These are phyloP conservation scores for Neomonachus schauinslandi DNA, from an alignment of 2,113 vertebrate genomes.

Conservation along the genomic window DNA sequence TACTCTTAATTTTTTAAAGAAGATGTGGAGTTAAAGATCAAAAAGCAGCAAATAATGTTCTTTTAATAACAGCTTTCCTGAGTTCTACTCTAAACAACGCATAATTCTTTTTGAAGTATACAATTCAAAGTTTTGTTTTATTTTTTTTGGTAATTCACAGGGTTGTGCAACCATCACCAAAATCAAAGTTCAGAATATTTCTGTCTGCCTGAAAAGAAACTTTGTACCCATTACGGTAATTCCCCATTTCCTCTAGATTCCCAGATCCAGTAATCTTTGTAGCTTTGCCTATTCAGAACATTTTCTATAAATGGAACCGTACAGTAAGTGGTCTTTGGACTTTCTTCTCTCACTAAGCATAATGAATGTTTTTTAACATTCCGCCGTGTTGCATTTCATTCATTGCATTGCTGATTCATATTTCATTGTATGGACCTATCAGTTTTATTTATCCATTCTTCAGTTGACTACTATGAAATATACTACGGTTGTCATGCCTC, in stretches of 20 bases:
- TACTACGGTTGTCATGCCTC: not conserved
- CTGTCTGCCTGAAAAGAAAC: not conserved
- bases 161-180: not conserved
- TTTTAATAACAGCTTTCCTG: not conserved
- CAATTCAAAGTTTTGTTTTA: not conserved
- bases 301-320: not conserved
- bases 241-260: not conserved
- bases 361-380: not conserved
- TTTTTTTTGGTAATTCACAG: not conserved
- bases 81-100: not conserved
- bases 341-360: not conserved
- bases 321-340: not conserved
- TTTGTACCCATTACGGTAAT: not conserved
- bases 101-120: not conserved
- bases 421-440: not conserved
- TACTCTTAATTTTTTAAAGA: not conserved
- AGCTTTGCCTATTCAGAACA: not conserved
- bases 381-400: not conserved
- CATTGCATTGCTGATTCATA: not conserved
- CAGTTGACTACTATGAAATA: not conserved
- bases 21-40: not conserved
- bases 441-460: not conserved
- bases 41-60: not conserved
- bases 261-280: no score
- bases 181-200: not conserved